Percentiles rank a stretch among this genome's conserved stretches.
phyloP scores from a whole-genome alignment of 1,140 invertebrate species.

The Notospermus geniculatus region DNA sequence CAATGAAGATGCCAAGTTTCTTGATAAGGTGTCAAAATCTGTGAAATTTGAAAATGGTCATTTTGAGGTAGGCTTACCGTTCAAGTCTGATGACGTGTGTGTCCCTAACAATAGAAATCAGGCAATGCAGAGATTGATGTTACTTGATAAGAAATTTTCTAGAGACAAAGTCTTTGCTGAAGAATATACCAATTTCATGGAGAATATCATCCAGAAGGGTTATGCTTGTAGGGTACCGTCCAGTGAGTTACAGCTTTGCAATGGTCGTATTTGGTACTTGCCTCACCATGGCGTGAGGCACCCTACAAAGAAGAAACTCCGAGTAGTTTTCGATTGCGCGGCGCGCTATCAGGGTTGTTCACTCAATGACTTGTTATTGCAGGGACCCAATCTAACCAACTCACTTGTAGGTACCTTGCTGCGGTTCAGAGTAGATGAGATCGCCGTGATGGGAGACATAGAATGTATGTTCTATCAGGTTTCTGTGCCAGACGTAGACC shows the following conservation, averaged over 20 bases:
- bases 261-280: slow-evolving; percentile 22
- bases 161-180: background rate
- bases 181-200: slow-evolving; percentile 9
- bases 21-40: no score
- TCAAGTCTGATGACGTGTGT: background rate
- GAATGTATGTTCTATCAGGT: slow-evolving; percentile 30
- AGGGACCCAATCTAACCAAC: slow-evolving; percentile 52
- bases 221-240: background rate
- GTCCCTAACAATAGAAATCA: background rate
- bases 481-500: slow-evolving; percentile 15
- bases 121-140: background rate
- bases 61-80: no score
- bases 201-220: background rate
- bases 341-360: slow-evolving; percentile 26
- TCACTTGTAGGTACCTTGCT: no score
- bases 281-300: slow-evolving; percentile 27
- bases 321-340: slow-evolving; percentile 29
- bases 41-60: no score
- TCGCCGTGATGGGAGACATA: slow-evolving; percentile 27
- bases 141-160: background rate
- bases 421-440: slow-evolving; percentile 24
- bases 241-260: background rate
- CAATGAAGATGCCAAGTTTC: background rate
- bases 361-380: slow-evolving; percentile 30
- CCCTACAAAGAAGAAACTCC: slow-evolving; percentile 23